Conservation (phyloP, 2,888 invertebrate species). For the Stegana nigrithorax region DNA sequence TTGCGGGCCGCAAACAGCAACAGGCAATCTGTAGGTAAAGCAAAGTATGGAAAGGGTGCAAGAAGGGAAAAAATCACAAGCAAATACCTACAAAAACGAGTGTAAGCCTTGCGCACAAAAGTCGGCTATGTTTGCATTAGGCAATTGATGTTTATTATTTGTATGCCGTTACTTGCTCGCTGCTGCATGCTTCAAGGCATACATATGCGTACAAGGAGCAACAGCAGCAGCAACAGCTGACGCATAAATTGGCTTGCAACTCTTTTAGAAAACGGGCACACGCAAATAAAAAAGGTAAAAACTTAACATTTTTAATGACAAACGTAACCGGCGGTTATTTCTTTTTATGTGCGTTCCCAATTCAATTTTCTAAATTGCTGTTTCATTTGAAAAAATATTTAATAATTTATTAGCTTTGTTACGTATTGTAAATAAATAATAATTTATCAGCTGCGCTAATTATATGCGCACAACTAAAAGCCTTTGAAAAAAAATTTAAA, state of each 20-base stretch:
- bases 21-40: no score
- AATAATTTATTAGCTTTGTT: constrained; percentile 1
- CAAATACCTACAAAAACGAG: constrained; percentile 16
- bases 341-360: constrained; percentile 8
- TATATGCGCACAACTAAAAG: neutral
- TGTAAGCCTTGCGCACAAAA: neutral
- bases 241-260: constrained; percentile 9
- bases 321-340: constrained; percentile 1
- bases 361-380: constrained; percentile 25
- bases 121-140: constrained; percentile 39
- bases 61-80: constrained; percentile 31
- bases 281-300: constrained; percentile 34
- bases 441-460: constrained; percentile 3
- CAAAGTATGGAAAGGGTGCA: constrained; percentile 19
- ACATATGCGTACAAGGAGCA: no score
- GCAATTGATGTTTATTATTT: constrained; percentile 44
- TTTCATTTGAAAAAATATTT: constrained; percentile 14
- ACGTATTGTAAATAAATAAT: neutral
- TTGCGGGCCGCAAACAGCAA: no score
- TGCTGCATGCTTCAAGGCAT: constrained; percentile 1
- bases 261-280: constrained; percentile 34
- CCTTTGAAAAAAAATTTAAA: neutral
- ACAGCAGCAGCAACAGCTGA: neutral
- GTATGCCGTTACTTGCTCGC: constrained; percentile 1
- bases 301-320: constrained; percentile 34